phyloP scores from a whole-genome alignment of 2,888 invertebrate genomes.

The Calameuta filiformis region DNA sequence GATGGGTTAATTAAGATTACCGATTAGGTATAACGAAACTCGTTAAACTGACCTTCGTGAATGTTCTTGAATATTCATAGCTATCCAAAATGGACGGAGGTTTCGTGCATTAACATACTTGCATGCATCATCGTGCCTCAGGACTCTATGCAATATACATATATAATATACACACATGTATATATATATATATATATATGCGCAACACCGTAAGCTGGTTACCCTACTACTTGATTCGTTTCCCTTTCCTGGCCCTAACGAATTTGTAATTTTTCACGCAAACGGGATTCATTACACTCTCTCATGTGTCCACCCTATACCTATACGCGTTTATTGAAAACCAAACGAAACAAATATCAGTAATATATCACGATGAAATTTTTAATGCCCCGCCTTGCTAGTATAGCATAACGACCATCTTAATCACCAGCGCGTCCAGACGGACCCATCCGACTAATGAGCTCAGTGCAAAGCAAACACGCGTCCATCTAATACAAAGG shows the following conservation, averaged over 20 bases:
- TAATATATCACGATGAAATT: conserved; percentile 38
- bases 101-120: conserved; percentile 25
- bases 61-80: conserved; percentile 39
- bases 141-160: conserved; percentile 8
- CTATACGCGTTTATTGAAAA: conserved; percentile 35
- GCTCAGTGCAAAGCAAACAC: conserved; percentile 50
- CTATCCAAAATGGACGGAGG: conserved; percentile 31
- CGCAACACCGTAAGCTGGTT: neutral
- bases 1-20: conserved; percentile 3
- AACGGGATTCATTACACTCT: conserved; percentile 6
- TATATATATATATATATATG: too few relatives aligned
- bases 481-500: conserved; percentile 32
- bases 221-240: neutral
- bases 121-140: conserved; percentile 12
- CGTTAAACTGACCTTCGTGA: conserved; percentile 34
- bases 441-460: conserved; percentile 41
- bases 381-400: conserved; percentile 38
- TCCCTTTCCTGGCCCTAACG: conserved; percentile 6
- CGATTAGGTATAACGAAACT: conserved; percentile 34
- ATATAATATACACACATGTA: conserved; percentile 8
- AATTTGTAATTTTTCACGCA: conserved; percentile 23
- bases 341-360: conserved; percentile 42
- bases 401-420: conserved; percentile 48
- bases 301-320: conserved; percentile 2
- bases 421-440: conserved; percentile 40